These are phyloP conservation scores for Autographa pulchrina DNA, from an alignment of 2,888 invertebrate species.

Conservation along the genomic window DNA sequence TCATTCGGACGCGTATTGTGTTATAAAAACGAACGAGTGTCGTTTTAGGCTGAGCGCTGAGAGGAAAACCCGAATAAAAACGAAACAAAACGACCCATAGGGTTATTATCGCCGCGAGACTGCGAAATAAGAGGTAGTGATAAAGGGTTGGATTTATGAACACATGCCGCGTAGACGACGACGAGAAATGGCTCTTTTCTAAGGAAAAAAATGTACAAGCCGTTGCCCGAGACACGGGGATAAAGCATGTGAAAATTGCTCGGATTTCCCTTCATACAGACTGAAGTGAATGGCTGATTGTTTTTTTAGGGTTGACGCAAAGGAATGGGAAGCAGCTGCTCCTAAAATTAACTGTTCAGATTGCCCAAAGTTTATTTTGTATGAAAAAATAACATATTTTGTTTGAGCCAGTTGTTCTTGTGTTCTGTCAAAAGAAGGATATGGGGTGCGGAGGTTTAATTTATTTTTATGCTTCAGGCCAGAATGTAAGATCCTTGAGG, in stretches of 20 bases:
- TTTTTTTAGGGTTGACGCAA: constrained; percentile 61
- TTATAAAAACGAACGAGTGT: constrained; percentile 53
- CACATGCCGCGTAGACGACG: constrained; percentile 68
- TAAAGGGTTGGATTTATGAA: constrained; percentile 81
- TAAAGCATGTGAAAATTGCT: constrained; percentile 66
- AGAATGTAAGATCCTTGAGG: constrained; percentile 1
- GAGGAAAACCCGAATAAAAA: constrained; percentile 60
- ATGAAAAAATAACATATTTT: constrained; percentile 48
- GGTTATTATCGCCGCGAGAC: constrained; percentile 74
- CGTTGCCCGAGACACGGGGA: constrained; percentile 48
- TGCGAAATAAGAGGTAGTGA: constrained; percentile 75
- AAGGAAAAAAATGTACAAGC: constrained; percentile 58
- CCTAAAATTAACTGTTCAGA: constrained; percentile 54
- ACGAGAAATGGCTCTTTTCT: constrained; percentile 69
- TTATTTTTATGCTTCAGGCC: constrained; percentile 32
- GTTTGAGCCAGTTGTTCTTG: constrained; percentile 38
- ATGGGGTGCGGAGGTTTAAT: constrained; percentile 22
- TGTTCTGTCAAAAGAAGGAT: constrained; percentile 23
- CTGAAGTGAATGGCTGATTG: constrained; percentile 59
- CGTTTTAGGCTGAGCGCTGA: constrained; percentile 42
- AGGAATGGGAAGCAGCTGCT: constrained; percentile 57
- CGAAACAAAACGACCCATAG: constrained; percentile 72
- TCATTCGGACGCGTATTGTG: constrained; percentile 50
- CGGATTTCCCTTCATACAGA: constrained; percentile 58
- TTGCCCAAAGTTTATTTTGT: constrained; percentile 46